Conservation (phyloP, 2,113 vertebrate species). For the Oryzias javanicus region DNA sequence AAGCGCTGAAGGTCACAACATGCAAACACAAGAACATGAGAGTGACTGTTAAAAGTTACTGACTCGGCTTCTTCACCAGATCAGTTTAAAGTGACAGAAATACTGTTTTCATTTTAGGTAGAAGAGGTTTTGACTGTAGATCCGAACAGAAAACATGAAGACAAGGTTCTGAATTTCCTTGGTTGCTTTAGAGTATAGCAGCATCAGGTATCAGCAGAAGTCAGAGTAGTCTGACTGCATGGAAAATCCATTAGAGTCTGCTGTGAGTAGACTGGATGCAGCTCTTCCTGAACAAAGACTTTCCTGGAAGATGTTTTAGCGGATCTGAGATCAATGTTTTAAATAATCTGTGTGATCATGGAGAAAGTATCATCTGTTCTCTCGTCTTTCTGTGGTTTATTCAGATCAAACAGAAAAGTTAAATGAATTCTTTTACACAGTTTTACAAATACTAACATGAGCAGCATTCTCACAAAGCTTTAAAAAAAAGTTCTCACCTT, state of each 20-base stretch:
- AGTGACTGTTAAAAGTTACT: background rate
- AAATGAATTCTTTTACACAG: too few species aligned
- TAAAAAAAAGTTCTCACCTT: slow-evolving; percentile 79
- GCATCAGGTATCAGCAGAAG: slow-evolving; percentile 11
- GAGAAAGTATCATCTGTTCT: background rate
- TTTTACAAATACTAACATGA: too few species aligned
- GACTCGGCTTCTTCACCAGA: background rate
- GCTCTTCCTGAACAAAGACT: slow-evolving; percentile 29
- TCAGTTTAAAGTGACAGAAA: too few species aligned
- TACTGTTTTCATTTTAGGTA: too few species aligned
- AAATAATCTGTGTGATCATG: slow-evolving; percentile 16
- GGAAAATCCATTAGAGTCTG: slow-evolving; percentile 51
- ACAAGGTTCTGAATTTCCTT: background rate
- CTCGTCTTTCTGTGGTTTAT: slow-evolving; percentile 2
- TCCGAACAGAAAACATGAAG: too few species aligned
- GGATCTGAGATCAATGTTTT: slow-evolving; percentile 60
- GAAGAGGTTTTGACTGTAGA: too few species aligned
- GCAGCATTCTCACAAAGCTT: too few species aligned
- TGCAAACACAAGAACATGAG: background rate
- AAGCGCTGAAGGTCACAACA: slow-evolving; percentile 85
- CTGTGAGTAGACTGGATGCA: slow-evolving; percentile 10
- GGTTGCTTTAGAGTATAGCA: background rate
- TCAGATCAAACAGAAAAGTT: too few species aligned
- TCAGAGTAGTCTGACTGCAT: slow-evolving; percentile 14
- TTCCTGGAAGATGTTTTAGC: slow-evolving; percentile 69